Evolutionary conservation across 2,888 invertebrate species (phyloP), one percentile per base, ranked within the genome.

Genomic region (Habrosyne pyritoides): DNA sequence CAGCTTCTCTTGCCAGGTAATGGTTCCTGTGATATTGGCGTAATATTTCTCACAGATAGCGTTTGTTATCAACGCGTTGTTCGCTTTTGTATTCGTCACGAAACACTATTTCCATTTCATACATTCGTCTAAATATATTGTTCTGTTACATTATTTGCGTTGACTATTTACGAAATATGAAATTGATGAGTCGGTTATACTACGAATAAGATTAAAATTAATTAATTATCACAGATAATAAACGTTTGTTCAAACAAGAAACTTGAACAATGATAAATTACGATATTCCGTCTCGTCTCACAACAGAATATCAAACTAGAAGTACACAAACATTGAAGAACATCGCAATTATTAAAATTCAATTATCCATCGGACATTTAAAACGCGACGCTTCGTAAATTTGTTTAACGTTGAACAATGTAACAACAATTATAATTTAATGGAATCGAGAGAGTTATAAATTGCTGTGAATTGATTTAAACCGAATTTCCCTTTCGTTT

Each of bases 21-120:
- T 83, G 82, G 79, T 79, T 83, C 77, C 79, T 71, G 73, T 74
- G 79, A 84, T 85, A 86, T 87, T 83, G 84, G 77, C 76, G 83
- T 84, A 84, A 87, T 87, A 87, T 86, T 85, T 86, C 83, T 84
- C 73, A 58, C 64, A 70, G 81, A 84, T 85, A 84, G 73, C 86
- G 77, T 84, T 84, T 77, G 81, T 81, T 87, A 87, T 87, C 87
- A 83, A 69, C 75, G 75, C 66, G 77, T 76, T 76, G 76, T 78
- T 74, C 77, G 78, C 79, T 83, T 84, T 82, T 65, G 70, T 66
- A 70, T 73, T 74, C 64, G 69, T 68, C 66, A 65, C 66, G 61
- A 64, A 66, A 14, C n/a, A n/a, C n/a, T n/a, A n/a, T 50, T 8
- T 2, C 28, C n/a, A 36, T n/a, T 36, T 28, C 18, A 26, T 8